These are phyloP conservation scores for Enteromius treurensis DNA, from an alignment of 2,797 vertebrate species.

Conservation along the genomic window DNA sequence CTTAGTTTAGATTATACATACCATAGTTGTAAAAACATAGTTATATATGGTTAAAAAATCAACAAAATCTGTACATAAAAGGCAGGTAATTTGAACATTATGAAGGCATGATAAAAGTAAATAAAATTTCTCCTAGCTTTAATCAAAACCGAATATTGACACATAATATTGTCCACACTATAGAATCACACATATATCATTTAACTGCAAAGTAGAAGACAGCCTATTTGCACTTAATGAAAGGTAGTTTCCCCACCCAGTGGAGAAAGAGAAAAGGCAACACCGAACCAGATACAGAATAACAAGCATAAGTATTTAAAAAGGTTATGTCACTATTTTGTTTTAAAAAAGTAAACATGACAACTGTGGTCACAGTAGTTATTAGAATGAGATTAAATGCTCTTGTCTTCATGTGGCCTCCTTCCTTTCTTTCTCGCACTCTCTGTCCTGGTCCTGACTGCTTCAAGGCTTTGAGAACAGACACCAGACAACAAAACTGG, in stretches of 20 bases:
- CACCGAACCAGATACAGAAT: neutral
- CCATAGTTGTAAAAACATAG: neutral
- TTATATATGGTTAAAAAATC: neutral
- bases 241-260: neutral
- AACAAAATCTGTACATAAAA: neutral
- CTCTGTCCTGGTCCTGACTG: slow-evolving; percentile 45
- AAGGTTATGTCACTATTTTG: neutral
- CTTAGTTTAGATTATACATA: neutral
- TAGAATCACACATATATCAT: neutral
- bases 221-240: neutral
- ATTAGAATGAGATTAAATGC: slow-evolving; percentile 61
- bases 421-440: slow-evolving; percentile 36
- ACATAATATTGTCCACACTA: neutral
- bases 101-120: neutral
- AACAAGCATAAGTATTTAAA: neutral
- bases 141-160: neutral
- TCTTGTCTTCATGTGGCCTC: slow-evolving; percentile 64
- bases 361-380: slow-evolving; percentile 53
- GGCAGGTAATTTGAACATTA: neutral
- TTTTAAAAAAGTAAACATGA: neutral
- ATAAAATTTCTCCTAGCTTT: neutral
- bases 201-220: neutral
- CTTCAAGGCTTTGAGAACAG: slow-evolving; percentile 28
- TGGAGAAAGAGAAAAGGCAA: slow-evolving; percentile 14
- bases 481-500: slow-evolving; percentile 31